These are phyloP conservation scores for Theonella swinhoei DNA, from an alignment of 37 sponge, comb jelly and placozoan species.

Conservation along the genomic window DNA sequence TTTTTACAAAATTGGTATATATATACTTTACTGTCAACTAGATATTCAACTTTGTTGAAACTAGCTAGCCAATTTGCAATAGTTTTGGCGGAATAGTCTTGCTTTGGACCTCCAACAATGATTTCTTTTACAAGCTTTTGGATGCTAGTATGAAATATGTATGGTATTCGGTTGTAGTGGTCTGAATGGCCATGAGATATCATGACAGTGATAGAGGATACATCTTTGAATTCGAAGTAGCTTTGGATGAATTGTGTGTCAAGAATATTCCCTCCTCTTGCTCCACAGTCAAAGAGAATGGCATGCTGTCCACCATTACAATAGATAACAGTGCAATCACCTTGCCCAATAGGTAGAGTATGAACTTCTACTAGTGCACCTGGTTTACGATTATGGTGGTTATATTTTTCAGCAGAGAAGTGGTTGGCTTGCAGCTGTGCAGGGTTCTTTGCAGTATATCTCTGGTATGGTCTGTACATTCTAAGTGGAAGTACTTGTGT, in stretches of 20 bases:
- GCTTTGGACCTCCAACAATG: neutral
- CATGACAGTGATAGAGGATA: no score
- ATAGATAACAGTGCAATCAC: conserved; percentile 48
- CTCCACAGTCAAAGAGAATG: conserved; percentile 38
- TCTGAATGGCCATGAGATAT: conserved; percentile 37
- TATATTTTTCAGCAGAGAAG: no score
- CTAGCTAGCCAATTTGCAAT: no score
- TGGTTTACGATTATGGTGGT: no score
- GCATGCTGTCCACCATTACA: conserved; percentile 31
- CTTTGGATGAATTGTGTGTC: no score
- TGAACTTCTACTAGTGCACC: conserved; percentile 32
- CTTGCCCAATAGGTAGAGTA: conserved; percentile 54
- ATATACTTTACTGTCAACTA: neutral
- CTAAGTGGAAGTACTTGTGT: no score
- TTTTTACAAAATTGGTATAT: conserved; percentile 3
- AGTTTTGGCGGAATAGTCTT: no score
- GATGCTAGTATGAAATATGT: neutral
- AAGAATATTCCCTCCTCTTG: conserved; percentile 21
- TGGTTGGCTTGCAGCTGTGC: no score
- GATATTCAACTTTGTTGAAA: conserved; percentile 5
- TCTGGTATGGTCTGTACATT: no score
- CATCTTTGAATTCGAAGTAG: no score
- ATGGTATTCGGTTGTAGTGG: no score
- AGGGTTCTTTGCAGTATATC: no score
- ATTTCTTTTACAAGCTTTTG: neutral